These are phyloP conservation scores for Apis laboriosa DNA, from an alignment of 1,140 invertebrate genomes.

Conservation along the genomic window DNA sequence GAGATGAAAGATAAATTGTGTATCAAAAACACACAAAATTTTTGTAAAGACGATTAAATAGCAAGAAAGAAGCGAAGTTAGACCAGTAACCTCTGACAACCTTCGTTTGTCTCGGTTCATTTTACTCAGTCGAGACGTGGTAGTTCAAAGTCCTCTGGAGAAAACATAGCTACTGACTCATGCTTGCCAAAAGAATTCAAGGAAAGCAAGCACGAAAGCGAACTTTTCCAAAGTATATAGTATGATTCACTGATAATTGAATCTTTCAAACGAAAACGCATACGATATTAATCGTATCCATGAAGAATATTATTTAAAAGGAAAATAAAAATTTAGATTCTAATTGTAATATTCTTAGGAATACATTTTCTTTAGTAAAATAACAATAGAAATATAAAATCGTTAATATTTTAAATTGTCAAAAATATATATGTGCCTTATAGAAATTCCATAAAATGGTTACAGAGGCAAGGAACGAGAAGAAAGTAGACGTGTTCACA, in stretches of 20 bases:
- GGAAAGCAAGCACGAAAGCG: neutral
- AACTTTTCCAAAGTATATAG: slow-evolving; percentile 2
- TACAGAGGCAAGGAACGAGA: neutral
- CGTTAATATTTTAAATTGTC: neutral
- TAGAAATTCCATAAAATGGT: neutral
- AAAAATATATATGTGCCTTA: neutral
- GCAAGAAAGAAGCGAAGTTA: neutral
- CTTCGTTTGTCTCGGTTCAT: slow-evolving; percentile 60
- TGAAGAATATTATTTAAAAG: neutral
- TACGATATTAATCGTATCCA: neutral
- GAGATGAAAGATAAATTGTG: slow-evolving; percentile 9
- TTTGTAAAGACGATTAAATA: neutral
- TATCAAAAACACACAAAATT: slow-evolving; percentile 16
- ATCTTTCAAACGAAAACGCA: neutral
- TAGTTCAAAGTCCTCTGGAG: slow-evolving; percentile 71
- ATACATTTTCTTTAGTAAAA: too few relatives aligned
- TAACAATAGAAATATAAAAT: neutral
- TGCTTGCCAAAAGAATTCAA: slow-evolving; percentile 24
- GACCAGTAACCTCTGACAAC: slow-evolving; percentile 63
- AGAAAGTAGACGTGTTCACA: slow-evolving; percentile 22
- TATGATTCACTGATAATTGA: slow-evolving; percentile 29
- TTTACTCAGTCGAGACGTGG: slow-evolving; percentile 60
- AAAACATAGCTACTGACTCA: slow-evolving; percentile 66
- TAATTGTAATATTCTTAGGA: neutral
- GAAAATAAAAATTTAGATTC: neutral